Base-by-base conservation (phyloP, 2,888 invertebrate species). In the Encarsia formosa region DNA sequence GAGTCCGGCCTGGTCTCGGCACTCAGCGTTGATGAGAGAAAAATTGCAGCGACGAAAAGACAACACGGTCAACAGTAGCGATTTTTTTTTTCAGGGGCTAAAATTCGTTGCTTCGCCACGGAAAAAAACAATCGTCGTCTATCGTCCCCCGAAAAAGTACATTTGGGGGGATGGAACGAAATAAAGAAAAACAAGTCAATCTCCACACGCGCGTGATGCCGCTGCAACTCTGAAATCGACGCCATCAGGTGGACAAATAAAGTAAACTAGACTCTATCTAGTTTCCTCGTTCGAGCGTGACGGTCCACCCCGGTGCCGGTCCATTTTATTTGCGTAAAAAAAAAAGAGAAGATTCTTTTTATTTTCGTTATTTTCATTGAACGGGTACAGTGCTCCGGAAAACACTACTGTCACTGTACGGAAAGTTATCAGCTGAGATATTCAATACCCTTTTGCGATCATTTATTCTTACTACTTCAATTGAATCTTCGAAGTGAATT, bases 151-250 rank as follows among this genome's bases (percentile, higher is more conserved):
- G 11, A 11, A 11, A n/a, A n/a, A n/a, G n/a, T n/a, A n/a, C n/a
- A n/a, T n/a, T n/a, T n/a, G n/a, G 18, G 20, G 32, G 16, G 13
- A 19, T 15, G 22, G 29, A 40, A 18, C n/a, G 35, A 45, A 47
- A 50, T 50, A 48, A 53, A 49, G 43, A 53, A 56, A 56, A 56
- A 53, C 53, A 56, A 56, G 50, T 56, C 50, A 53, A 50, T 53
- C 53, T 50, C 23, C 45, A 24, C 26, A 13, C 37, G 22, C n/a
- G n/a, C n/a, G n/a, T n/a, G n/a, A n/a, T n/a, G n/a, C n/a, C n/a
- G n/a, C n/a, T n/a, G n/a, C n/a, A n/a, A n/a, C 23, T 23, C 34
- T 26, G 41, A 53, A 56, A 56, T 56, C 47, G 50, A 53, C 31
- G 43, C 56, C 41, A 56, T 56, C 56, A 53, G 53, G 47, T 53